Conservation (phyloP, 2,888 invertebrate genomes). For the Beris morrisii region DNA sequence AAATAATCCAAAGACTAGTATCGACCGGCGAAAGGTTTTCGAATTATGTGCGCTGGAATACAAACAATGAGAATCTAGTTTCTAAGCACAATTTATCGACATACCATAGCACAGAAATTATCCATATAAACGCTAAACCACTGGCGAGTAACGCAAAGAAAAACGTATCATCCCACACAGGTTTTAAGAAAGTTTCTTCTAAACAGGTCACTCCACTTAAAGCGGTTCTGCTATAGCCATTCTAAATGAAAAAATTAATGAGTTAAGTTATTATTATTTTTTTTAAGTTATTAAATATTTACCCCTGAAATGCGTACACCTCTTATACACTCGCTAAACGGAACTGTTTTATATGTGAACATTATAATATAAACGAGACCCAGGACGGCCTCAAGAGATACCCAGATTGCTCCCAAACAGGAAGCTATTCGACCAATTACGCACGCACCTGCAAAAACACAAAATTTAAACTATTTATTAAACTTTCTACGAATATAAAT, state of each 20-base stretch:
- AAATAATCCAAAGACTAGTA: constrained; percentile 51
- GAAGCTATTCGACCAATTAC: constrained; percentile 55
- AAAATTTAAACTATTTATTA: constrained; percentile 6
- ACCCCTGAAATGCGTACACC: constrained; percentile 49
- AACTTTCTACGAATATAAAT: too few relatives aligned
- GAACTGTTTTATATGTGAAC: constrained; percentile 52
- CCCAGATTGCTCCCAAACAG: constrained; percentile 55
- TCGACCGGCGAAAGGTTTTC: constrained; percentile 51
- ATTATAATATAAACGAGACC: constrained; percentile 54
- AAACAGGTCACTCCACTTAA: constrained; percentile 54
- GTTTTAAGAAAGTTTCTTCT: constrained; percentile 53
- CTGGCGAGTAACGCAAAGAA: constrained; percentile 53
- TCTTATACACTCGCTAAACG: constrained; percentile 53
- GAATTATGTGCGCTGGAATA: constrained; percentile 52
- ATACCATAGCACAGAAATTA: constrained; percentile 54
- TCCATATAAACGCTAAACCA: constrained; percentile 53
- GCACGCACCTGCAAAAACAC: constrained; percentile 51
- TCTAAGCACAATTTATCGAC: constrained; percentile 27
- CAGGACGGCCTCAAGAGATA: constrained; percentile 54
- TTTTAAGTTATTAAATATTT: constrained; percentile 14
- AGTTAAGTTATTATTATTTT: constrained; percentile 1
- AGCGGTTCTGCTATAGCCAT: constrained; percentile 49
- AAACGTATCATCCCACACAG: constrained; percentile 55
- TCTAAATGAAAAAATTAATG: constrained; percentile 37
- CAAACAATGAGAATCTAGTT: constrained; percentile 10